These are phyloP conservation scores for Heliconius ethilla DNA, from an alignment of 2,888 invertebrate species.

Conservation along the genomic window DNA sequence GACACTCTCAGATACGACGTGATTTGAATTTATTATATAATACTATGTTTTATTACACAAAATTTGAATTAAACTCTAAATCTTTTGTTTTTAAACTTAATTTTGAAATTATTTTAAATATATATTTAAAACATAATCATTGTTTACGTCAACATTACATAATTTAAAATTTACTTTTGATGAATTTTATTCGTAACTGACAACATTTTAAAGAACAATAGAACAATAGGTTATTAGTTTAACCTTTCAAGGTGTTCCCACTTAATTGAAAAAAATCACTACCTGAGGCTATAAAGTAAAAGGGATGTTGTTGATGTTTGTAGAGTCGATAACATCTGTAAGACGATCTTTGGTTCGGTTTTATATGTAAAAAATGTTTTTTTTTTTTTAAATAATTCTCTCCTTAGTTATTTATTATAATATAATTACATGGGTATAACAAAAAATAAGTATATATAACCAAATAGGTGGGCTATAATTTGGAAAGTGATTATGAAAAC, in stretches of 20 bases:
- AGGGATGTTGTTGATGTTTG: background rate
- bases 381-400: background rate
- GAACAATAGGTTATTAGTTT: conserved; percentile 3
- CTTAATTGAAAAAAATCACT: conserved; percentile 14
- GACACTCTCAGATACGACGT: conserved; percentile 17
- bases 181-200: background rate
- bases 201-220: background rate
- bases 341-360: background rate
- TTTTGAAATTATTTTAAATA: background rate
- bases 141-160: background rate
- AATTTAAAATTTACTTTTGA: background rate
- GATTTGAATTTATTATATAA: conserved; percentile 22
- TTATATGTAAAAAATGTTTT: background rate
- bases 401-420: too few relatives aligned
- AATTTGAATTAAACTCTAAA: too few relatives aligned
- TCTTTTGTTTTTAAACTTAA: too few relatives aligned
- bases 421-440: too few relatives aligned
- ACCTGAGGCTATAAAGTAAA: conserved; percentile 8
- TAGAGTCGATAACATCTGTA: background rate
- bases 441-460: background rate
- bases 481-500: background rate
- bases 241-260: background rate
- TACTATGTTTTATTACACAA: background rate
- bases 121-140: background rate
- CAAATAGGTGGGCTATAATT: background rate